Conservation (phyloP, 2,797 vertebrate genomes). For the Cryptoblepharus egeriae region DNA sequence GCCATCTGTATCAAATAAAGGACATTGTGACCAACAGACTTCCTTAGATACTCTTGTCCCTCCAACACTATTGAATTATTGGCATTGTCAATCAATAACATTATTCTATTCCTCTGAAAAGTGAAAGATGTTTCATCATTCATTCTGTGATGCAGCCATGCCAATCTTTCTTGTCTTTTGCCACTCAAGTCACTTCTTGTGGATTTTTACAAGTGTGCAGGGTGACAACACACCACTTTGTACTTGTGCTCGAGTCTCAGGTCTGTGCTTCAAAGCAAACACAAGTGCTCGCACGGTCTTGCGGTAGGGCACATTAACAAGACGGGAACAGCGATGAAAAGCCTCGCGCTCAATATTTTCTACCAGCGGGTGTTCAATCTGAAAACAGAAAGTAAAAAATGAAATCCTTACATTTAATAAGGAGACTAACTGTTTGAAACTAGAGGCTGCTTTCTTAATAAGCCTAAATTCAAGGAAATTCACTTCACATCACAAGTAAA, state of each 20-base stretch:
- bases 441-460: constrained; percentile 76
- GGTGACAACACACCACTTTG: constrained; percentile 82
- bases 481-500: constrained; percentile 76
- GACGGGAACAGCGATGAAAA: constrained; percentile 91
- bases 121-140: neutral
- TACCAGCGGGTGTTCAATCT: constrained; percentile 90
- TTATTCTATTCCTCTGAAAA: neutral
- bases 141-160: neutral
- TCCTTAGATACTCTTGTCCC: neutral
- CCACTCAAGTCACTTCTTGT: constrained; percentile 84
- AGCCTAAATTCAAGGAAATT: constrained; percentile 77
- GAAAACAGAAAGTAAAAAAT: constrained; percentile 81
- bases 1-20: neutral
- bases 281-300: constrained; percentile 89
- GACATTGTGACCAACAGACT: neutral
- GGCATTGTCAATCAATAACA: neutral
- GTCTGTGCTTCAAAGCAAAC: constrained; percentile 92
- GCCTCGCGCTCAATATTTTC: constrained; percentile 96
- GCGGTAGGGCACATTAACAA: constrained; percentile 88
- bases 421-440: constrained; percentile 74
- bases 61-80: neutral
- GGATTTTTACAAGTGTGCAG: constrained; percentile 83
- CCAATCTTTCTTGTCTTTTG: neutral
- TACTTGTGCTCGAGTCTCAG: constrained; percentile 84
- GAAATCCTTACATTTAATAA: constrained; percentile 75